Base-by-base conservation (phyloP, 2,888 invertebrate species). In the Ophion costatus region DNA sequence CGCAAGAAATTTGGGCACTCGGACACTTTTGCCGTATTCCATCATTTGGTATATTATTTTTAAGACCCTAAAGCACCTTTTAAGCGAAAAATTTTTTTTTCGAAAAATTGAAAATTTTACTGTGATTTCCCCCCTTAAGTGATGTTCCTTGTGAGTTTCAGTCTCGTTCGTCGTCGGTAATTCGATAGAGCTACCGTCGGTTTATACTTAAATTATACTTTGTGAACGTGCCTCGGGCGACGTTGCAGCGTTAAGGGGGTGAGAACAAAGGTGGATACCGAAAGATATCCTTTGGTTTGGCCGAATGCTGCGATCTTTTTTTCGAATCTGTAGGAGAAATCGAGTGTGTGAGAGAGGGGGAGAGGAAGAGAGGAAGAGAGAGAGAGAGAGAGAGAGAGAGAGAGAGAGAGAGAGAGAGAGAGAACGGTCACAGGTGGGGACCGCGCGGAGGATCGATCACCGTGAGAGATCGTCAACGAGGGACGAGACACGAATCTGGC, bases 381-480 rank as follows among this genome's bases (percentile, higher is more conserved):
- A 29, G 29, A 4, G 29, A 63, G 51, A 74, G 38, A 66, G 14
- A 38, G 20, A 11, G 70, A 29, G n/a, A 64, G 63, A 42, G 9
- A 33, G 45, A 78, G 61, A 45, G 20, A 61, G 45, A n/a, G 14
- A 42, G 29, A 64, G 22, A 51, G 59, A 38, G 74, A 69, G 57
- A 59, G 45, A 22, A 61, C 59, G 29, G 63, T 74, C 82, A 74
- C 82, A 82, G 80, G 82, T 82, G 85, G 82, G 45, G 45, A 80
- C 11, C 82, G 83, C 38, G 17, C 51, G 66, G 66, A 38, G 80
- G 64, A 76, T 80, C 82, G 82, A 80, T 85, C 77, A 77, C 51
- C 80, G 80, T 82, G 80, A 80, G 82, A 82, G 82, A 83, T 85
- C 82, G 77, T 70, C 73, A 77, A 74, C 66, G 70, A n/a, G 71